Base-by-base conservation (phyloP, 2,113 vertebrate genomes). In the Rallus limicola region DNA sequence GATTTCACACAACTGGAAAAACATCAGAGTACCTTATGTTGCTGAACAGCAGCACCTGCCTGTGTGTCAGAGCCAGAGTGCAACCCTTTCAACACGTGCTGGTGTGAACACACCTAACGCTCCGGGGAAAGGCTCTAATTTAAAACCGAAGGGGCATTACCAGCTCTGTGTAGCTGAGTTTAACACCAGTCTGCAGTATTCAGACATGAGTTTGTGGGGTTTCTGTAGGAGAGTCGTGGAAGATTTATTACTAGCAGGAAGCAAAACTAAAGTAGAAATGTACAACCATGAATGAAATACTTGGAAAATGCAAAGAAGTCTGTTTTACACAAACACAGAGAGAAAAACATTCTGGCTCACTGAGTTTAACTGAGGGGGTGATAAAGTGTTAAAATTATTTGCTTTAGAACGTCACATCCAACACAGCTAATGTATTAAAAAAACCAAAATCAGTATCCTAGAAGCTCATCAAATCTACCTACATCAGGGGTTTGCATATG, bases 21-120 rank as follows among this genome's bases (percentile, higher is more conserved):
- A 33, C 34, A 44, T 4, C 16, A 48, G 21, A 75, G 36, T 24
- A 55, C 18, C 16, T 63, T 44, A 17, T 1, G 3, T 13, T 50
- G 36, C 28, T 81, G 26, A 25, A 58, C 14, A 23, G n/a, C 4
- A 81, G 59, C 48, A 62, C 10, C 26, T 65, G 44, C 58, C 77
- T 5, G 0, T 5, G 38, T 58, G 16, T 56, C 34, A 59, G 52
- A 63, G 52, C 4, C 75, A 48, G 18, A 74, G 40, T 5, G 29
- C 38, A 15, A 6, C 25, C 36, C 40, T 56, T 55, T 46, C 53
- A 74, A 18, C 0, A 2, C 15, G 4, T 2, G 4, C 26, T 38
- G 3, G 1, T 24, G 44, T 2, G 6, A 10, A 56, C 6, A 9
- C 28, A 26, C 14, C 4, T 18, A 44, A 5, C 2, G 4, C 15